phyloP scores from a whole-genome alignment of 1,140 invertebrate species.

The Maconellicoccus hirsutus region DNA sequence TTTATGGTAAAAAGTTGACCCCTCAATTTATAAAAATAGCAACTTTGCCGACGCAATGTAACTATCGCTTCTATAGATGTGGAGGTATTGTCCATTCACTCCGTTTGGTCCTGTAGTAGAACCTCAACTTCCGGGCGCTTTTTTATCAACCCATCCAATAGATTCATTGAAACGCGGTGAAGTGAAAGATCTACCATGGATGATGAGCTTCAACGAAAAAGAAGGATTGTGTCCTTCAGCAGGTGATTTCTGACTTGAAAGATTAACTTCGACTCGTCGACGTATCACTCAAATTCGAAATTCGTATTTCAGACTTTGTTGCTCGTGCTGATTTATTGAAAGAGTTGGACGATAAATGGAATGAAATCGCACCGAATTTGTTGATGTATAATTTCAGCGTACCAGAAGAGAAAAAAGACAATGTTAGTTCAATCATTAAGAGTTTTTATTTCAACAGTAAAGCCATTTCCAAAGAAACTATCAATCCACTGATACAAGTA shows the following conservation, averaged over 20 bases:
- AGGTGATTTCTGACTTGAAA: conserved; percentile 34
- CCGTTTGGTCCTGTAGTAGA: conserved; percentile 49
- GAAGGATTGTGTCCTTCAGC: conserved; percentile 38
- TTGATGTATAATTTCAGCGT: background rate
- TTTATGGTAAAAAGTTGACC: background rate
- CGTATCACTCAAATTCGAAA: too few species aligned
- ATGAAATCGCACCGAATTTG: conserved; percentile 1
- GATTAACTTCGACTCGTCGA: too few species aligned
- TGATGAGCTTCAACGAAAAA: conserved; percentile 33
- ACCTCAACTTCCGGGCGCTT: conserved; percentile 38
- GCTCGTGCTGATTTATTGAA: background rate
- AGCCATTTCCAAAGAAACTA: background rate
- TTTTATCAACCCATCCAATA: conserved; percentile 44
- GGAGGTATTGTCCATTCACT: conserved; percentile 45
- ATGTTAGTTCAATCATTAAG: background rate
- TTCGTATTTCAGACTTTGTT: background rate
- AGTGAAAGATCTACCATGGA: conserved; percentile 35
- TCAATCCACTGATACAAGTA: background rate
- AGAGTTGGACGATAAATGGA: background rate
- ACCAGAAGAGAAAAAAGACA: background rate
- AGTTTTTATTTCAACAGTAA: background rate
- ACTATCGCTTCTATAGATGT: conserved; percentile 33
- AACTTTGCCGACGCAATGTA: background rate
- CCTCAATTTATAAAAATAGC: too few species aligned
- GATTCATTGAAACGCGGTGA: conserved; percentile 34